Evolutionary conservation across 2,113 vertebrate species (phyloP).

Genomic region (Capricornis sumatraensis): DNA sequence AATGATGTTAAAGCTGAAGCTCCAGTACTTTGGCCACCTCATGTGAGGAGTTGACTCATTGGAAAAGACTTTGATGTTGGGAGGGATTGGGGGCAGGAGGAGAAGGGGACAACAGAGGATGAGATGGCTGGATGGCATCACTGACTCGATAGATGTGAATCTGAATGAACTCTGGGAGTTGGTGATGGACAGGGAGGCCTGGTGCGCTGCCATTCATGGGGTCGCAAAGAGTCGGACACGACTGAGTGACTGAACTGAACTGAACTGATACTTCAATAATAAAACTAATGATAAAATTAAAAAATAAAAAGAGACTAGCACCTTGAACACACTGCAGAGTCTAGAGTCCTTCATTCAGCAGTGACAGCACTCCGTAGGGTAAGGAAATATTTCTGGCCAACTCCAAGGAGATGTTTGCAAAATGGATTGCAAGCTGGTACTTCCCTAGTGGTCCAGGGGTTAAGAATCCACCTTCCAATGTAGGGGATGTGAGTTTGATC

Average conservation of each 20-base stretch:
- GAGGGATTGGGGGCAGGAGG: no score
- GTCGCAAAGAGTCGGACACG: no score
- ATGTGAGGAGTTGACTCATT: no score
- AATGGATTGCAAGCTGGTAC: background rate
- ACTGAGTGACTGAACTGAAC: no score
- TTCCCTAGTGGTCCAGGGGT: background rate
- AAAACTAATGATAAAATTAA: background rate
- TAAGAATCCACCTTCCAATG: background rate
- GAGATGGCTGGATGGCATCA: no score
- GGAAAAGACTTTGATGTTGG: no score
- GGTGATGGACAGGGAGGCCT: no score
- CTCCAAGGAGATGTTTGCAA: background rate
- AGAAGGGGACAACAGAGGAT: no score
- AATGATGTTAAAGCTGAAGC: no score
- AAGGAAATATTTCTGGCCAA: conserved; percentile 50
- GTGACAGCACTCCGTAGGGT: conserved; percentile 23
- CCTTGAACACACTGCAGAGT: conserved; percentile 55
- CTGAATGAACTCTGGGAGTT: no score
- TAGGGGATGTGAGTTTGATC: background rate
- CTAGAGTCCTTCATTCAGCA: conserved; percentile 64
- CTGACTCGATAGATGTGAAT: no score
- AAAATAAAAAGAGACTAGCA: conserved; percentile 35
- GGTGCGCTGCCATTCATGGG: rapidly evolving
- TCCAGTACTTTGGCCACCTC: no score
- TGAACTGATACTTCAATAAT: background rate